Percentiles rank a stretch among this genome's conserved stretches.
phyloP scores from a whole-genome alignment of 2,797 vertebrate species.

The Karalla daura region DNA sequence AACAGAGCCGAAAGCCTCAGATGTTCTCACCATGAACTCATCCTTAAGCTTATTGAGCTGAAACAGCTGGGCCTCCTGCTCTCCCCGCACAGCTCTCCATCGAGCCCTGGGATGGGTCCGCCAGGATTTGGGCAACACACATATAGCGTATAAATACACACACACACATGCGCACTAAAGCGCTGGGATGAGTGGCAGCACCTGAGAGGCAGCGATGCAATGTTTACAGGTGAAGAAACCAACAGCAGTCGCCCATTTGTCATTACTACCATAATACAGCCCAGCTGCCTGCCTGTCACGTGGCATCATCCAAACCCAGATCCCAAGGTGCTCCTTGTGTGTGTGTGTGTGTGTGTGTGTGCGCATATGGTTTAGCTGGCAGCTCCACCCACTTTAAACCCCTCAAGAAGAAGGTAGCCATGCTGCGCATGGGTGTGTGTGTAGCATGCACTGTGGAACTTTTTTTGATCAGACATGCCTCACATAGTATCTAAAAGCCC shows the following conservation, averaged over 20 bases:
- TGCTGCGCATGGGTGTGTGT: conserved; percentile 20
- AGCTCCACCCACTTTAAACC: conserved; percentile 29
- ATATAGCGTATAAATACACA: conserved; percentile 1
- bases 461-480: too few species aligned
- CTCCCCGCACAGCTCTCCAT: conserved; percentile 54
- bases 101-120: conserved; percentile 45
- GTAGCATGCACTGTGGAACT: too few species aligned
- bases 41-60: conserved; percentile 65
- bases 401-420: conserved; percentile 27
- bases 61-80: conserved; percentile 71
- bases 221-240: conserved; percentile 42
- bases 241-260: conserved; percentile 64
- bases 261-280: conserved; percentile 63
- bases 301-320: conserved; percentile 38
- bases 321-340: conserved; percentile 48
- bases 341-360: conserved; percentile 16
- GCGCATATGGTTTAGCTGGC: conserved; percentile 18
- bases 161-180: conserved; percentile 2
- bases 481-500: too few species aligned
- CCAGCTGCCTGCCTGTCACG: conserved; percentile 70
- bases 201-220: conserved; percentile 49
- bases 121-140: conserved; percentile 39
- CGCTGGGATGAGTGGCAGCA: conserved; percentile 55
- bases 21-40: conserved; percentile 75
- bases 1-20: conserved; percentile 62